phyloP scores from a whole-genome alignment of 2,113 vertebrate genomes.

The Elephas maximus region DNA sequence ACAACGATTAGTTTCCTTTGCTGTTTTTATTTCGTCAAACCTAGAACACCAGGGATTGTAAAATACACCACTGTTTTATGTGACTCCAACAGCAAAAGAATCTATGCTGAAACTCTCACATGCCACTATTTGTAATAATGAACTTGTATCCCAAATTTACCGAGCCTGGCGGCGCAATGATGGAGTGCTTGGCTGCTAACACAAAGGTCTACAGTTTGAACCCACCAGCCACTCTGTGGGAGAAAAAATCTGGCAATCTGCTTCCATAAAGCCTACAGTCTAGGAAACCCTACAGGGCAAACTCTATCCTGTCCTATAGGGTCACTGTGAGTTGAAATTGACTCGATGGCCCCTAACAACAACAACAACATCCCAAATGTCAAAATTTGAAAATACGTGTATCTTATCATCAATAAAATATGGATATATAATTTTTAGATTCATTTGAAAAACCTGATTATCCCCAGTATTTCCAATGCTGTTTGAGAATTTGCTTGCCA shows the following conservation, averaged over 20 bases:
- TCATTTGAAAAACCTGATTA: not conserved
- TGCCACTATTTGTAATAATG: not conserved
- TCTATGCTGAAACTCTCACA: not conserved
- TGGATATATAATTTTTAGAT: not conserved
- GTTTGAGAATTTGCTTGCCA: not conserved
- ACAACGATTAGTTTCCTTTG: constrained; percentile 24
- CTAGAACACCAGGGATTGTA: not conserved
- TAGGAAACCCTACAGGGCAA: not conserved
- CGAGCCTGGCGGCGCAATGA: not conserved
- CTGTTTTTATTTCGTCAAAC: not conserved
- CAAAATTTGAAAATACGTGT: constrained; percentile 1
- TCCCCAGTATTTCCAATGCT: not conserved
- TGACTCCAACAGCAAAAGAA: not conserved
- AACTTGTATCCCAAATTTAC: not conserved
- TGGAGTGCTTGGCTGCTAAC: not conserved
- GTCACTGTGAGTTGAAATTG: no score
- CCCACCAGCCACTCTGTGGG: not conserved
- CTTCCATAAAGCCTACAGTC: not conserved
- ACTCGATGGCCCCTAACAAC: no score
- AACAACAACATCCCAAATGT: not conserved
- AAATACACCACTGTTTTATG: not conserved
- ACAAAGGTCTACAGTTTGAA: not conserved
- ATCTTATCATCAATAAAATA: not conserved
- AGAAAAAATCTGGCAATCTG: not conserved
- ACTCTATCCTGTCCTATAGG: no score